Evolutionary conservation across 2,113 vertebrate species (phyloP).

Genomic region (Rhineura floridana): DNA sequence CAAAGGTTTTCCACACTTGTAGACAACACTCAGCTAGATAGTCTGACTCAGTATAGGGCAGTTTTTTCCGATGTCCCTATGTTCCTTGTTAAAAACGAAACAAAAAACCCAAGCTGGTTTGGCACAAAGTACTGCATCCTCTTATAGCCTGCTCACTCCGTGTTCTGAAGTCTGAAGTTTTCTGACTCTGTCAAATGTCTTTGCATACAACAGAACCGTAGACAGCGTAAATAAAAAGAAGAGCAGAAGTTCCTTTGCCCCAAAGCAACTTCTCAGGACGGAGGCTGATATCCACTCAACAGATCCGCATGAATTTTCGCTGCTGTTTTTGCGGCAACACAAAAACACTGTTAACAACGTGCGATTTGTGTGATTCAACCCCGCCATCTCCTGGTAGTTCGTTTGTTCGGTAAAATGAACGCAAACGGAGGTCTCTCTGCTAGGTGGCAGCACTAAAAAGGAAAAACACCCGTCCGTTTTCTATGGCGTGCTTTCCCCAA

Average conservation of each 20-base stretch:
- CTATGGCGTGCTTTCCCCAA: accelerated
- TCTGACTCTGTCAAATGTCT: no score
- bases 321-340: background rate
- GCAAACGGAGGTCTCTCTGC: accelerated
- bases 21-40: no score
- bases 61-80: no score
- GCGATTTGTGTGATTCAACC: slow-evolving; percentile 3
- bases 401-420: background rate
- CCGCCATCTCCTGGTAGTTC: slow-evolving; percentile 54
- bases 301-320: background rate
- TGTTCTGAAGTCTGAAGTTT: no score
- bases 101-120: no score
- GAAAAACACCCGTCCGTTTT: background rate
- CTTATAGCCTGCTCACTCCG: no score
- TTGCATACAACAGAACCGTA: no score
- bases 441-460: background rate
- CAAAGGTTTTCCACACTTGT: no score
- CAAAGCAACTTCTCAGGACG: background rate
- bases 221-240: no score
- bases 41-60: no score
- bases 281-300: background rate
- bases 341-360: accelerated
- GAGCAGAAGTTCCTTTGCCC: background rate
- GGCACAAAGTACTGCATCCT: no score
- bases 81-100: no score